phyloP scores from a whole-genome alignment of 2,888 invertebrate genomes.

The Latheticus oryzae region DNA sequence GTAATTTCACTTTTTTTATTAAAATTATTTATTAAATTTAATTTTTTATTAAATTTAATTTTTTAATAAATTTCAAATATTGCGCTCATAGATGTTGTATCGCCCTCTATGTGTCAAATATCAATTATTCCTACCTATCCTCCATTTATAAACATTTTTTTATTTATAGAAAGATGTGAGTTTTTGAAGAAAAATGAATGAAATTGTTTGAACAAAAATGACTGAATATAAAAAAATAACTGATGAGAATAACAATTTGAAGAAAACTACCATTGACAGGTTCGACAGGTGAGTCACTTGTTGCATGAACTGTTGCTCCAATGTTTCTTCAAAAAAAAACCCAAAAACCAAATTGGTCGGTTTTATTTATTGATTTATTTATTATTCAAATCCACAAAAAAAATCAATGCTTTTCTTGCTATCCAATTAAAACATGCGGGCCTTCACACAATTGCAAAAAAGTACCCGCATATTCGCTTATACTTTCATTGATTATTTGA shows the following conservation, averaged over 20 bases:
- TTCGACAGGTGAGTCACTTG: constrained; percentile 46
- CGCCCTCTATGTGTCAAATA: no score
- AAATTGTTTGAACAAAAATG: constrained; percentile 9
- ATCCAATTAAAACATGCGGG: constrained; percentile 15
- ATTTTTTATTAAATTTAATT: no score
- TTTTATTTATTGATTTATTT: not conserved
- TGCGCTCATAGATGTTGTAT: no score
- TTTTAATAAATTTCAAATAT: no score
- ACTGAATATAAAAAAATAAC: constrained; percentile 6
- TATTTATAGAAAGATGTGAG: not conserved
- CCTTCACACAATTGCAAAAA: constrained; percentile 5
- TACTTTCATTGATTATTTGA: constrained; percentile 40
- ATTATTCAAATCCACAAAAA: not conserved
- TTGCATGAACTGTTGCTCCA: constrained; percentile 22
- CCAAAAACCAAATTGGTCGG: not conserved
- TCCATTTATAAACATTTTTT: constrained; percentile 13
- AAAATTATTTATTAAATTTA: no score
- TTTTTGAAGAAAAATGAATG: constrained; percentile 8
- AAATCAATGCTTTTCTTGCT: constrained; percentile 24
- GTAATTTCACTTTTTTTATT: no score
- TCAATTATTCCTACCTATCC: no score
- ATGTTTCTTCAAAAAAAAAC: not conserved
- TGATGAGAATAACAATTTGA: constrained; percentile 42
- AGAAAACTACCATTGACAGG: constrained; percentile 42
- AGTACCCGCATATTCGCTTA: constrained; percentile 30